These are phyloP conservation scores for Uropetala carovei DNA, from an alignment of 2,888 invertebrate genomes.

Conservation along the genomic window DNA sequence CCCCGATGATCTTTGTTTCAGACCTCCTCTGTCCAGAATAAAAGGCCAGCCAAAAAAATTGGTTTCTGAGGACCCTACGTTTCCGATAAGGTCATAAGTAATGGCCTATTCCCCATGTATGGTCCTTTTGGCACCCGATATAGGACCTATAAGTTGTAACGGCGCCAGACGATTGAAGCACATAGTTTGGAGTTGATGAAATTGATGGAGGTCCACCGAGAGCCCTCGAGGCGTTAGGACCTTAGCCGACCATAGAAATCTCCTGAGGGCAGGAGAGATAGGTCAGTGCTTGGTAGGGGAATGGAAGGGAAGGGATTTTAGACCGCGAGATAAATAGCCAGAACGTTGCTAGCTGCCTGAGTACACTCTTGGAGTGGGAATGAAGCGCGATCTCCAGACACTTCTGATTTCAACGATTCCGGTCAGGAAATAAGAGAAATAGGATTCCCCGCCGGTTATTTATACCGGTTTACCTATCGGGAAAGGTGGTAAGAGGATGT, in stretches of 20 bases:
- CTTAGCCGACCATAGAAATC: background rate
- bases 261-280: background rate
- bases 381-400: background rate
- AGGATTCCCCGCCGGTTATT: background rate
- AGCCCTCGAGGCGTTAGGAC: background rate
- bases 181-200: background rate
- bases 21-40: background rate
- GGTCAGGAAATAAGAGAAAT: background rate
- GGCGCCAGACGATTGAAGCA: conserved; percentile 8
- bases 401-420: background rate
- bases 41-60: background rate
- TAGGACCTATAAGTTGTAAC: background rate
- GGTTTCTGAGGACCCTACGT: background rate
- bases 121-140: background rate
- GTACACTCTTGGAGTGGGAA: background rate
- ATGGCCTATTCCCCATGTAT: background rate
- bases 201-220: background rate
- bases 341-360: background rate
- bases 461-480: background rate
- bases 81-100: background rate
- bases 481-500: background rate
- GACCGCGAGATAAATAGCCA: background rate
- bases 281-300: background rate
- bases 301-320: background rate
- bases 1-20: background rate